Base-by-base conservation (phyloP, 2,113 vertebrate genomes). In the Chaenogobius annularis region DNA sequence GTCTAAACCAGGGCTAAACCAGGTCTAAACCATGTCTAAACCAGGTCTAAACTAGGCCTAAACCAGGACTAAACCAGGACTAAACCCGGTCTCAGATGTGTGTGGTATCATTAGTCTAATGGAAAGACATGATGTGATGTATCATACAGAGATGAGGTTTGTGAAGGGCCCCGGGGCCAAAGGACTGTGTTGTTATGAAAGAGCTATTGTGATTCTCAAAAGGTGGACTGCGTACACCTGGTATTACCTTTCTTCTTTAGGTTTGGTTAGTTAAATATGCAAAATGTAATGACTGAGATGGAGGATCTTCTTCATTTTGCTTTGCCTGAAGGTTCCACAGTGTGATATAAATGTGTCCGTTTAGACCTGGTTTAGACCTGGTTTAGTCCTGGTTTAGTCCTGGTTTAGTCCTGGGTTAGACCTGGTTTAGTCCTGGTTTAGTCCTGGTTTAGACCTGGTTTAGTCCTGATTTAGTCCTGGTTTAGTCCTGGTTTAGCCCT, bases 281-380 rank as follows among this genome's bases (percentile, higher is more conserved):
- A 31, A 31, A 31, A 31, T 31, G 26, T 31, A 31, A 31, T 31
- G 26, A 31, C 4, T 31, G 26, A 31, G 26, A 31, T 31, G 26
- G 26, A 31, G 26, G 26, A 31, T 4, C 26, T 31, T 31, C 26
- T 2, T 31, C 26, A 31, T 31, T 31, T 31, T 31, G 26, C 26
- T 31, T 31, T 31, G 26, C 26, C 26, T 31, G 26, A 31, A 31
- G 26, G 26, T 31, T 31, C 26, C 26, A 31, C 26, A 31, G n/a
- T n/a, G n/a, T n/a, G n/a, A n/a, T n/a, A n/a, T n/a, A n/a, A n/a
- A n/a, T n/a, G n/a, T n/a, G n/a, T n/a, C n/a, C n/a, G n/a, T 10
- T 20, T 55, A 55, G 52, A 80, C 86, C 78, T 74, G 76, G 82
- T 55, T 61, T 58, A 66, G 10, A 48, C 61, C 35, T 44, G 47